phyloP scores from a whole-genome alignment of 2,888 invertebrate species.

The Drosophila falleni region DNA sequence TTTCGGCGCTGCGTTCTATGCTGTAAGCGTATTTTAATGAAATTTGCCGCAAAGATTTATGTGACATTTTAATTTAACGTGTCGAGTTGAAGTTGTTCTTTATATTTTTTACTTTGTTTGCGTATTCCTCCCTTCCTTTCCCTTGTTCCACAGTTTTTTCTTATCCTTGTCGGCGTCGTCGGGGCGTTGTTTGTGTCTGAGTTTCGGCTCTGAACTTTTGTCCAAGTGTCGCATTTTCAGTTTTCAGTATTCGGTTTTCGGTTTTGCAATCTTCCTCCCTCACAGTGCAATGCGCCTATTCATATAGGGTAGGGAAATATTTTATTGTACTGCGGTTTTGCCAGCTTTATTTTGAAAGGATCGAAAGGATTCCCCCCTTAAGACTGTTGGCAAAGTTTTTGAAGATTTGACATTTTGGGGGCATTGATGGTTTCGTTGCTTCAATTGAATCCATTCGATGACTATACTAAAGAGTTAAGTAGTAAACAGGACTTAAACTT shows the following conservation, averaged over 20 bases:
- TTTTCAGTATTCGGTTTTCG: constrained; percentile 19
- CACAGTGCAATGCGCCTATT: constrained; percentile 19
- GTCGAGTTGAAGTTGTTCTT: constrained; percentile 76
- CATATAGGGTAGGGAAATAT: constrained; percentile 23
- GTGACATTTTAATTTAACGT: constrained; percentile 84
- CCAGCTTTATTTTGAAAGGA: constrained; percentile 27
- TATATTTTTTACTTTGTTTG: constrained; percentile 55
- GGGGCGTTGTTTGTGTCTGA: constrained; percentile 58
- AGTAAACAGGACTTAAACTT: constrained; percentile 22
- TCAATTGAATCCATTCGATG: constrained; percentile 38
- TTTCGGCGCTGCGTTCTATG: constrained; percentile 59
- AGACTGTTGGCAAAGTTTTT: constrained; percentile 57
- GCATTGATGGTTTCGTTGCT: constrained; percentile 34
- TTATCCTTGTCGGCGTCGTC: constrained; percentile 28
- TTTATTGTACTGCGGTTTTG: constrained; percentile 65
- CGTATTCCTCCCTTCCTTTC: background rate
- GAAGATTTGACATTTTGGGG: constrained; percentile 61
- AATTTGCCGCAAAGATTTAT: constrained; percentile 84
- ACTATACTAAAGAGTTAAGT: constrained; percentile 3
- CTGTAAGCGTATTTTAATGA: constrained; percentile 83
- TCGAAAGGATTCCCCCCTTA: constrained; percentile 9
- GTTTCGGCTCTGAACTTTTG: constrained; percentile 60
- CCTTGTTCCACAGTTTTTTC: background rate
- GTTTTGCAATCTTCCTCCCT: constrained; percentile 16
- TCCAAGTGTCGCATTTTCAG: constrained; percentile 64